Percentiles rank a stretch among this genome's conserved stretches.
phyloP scores from a whole-genome alignment of 2,888 invertebrate genomes.

The Belgica antarctica region DNA sequence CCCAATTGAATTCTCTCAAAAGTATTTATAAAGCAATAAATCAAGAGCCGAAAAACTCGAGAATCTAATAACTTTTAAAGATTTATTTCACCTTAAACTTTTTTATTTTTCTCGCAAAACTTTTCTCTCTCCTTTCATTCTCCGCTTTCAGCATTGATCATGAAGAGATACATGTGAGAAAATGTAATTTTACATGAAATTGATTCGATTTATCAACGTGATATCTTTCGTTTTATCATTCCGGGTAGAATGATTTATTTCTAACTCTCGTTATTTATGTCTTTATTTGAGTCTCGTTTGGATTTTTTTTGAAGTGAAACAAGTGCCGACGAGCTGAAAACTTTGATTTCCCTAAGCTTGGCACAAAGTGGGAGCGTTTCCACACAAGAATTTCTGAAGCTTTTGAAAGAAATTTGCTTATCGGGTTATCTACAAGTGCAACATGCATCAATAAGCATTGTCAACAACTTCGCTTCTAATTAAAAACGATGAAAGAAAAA shows the following conservation, averaged over 20 bases:
- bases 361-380: too few relatives aligned
- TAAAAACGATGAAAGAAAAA: too few relatives aligned
- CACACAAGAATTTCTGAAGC: too few relatives aligned
- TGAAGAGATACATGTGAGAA: slow-evolving; percentile 40
- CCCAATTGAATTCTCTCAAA: slow-evolving; percentile 27
- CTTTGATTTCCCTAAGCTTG: too few relatives aligned
- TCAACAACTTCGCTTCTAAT: too few relatives aligned
- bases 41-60: neutral
- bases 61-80: slow-evolving; percentile 12
- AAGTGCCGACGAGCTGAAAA: too few relatives aligned
- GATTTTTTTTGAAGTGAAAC: too few relatives aligned
- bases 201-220: slow-evolving; percentile 42
- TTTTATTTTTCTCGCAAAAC: neutral
- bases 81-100: slow-evolving; percentile 13
- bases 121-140: neutral
- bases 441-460: too few relatives aligned
- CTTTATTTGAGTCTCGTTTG: too few relatives aligned
- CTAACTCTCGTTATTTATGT: slow-evolving; percentile 9
- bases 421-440: too few relatives aligned
- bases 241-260: slow-evolving; percentile 24
- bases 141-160: slow-evolving; percentile 36
- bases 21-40: slow-evolving; percentile 16
- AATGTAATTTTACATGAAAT: slow-evolving; percentile 42
- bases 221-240: slow-evolving; percentile 29
- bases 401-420: too few relatives aligned